phyloP scores from a whole-genome alignment of 2,797 vertebrate genomes.

The Enteromius argenteus region DNA sequence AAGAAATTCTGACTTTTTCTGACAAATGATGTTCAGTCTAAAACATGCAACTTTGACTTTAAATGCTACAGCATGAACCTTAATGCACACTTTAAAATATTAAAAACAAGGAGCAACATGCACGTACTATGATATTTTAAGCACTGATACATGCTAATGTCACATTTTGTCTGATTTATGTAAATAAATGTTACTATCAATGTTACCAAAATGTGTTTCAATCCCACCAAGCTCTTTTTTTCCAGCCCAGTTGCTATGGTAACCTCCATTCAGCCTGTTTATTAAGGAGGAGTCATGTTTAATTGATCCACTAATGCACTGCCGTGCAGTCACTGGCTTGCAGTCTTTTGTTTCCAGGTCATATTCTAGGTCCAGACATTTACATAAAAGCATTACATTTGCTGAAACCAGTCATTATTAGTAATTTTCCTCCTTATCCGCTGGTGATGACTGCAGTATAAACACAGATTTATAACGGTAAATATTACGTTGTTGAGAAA shows the following conservation, averaged over 20 bases:
- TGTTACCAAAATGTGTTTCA: conserved; percentile 48
- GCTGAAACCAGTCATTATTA: conserved; percentile 92
- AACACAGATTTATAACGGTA: conserved; percentile 85
- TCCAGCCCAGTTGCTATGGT: conserved; percentile 88
- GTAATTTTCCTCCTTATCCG: conserved; percentile 89
- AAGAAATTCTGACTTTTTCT: conserved; percentile 71
- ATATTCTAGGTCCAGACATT: conserved; percentile 91
- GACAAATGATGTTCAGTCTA: background rate
- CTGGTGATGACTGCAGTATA: conserved; percentile 87
- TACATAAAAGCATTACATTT: conserved; percentile 97
- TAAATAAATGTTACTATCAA: conserved; percentile 52
- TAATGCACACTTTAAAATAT: background rate
- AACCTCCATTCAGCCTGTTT: conserved; percentile 82
- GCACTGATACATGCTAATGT: background rate
- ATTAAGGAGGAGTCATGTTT: conserved; percentile 92
- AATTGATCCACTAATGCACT: conserved; percentile 99
- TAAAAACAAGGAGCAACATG: background rate
- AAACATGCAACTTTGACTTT: background rate
- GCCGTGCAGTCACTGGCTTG: conserved; percentile 91
- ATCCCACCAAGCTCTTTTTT: conserved; percentile 76
- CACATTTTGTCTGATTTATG: conserved; percentile 52
- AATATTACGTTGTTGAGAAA: conserved; percentile 89
- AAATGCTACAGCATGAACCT: conserved; percentile 1
- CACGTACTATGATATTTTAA: background rate
- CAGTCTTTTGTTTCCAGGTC: conserved; percentile 98